Percentiles rank a stretch among this genome's conserved stretches.
Conservation (phyloP, 2,797 vertebrate species). For the Somateria mollissima region DNA sequence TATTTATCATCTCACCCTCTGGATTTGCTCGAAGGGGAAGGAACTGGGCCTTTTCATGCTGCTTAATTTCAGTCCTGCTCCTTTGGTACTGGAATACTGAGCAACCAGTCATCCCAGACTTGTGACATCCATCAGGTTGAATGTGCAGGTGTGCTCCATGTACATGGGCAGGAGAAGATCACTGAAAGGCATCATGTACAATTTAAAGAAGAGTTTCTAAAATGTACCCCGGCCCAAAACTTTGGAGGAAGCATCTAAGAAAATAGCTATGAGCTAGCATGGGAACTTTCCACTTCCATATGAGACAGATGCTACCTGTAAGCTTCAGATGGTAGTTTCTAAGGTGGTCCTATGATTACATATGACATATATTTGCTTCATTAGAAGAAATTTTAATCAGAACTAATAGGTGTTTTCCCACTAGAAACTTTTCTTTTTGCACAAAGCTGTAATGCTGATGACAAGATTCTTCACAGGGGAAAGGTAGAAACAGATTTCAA, state of each 20-base stretch:
- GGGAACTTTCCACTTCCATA: background rate
- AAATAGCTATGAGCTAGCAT: background rate
- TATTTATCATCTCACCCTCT: background rate
- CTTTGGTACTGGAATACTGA: background rate
- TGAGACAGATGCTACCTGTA: background rate
- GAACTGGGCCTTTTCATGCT: background rate
- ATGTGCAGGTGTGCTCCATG: background rate
- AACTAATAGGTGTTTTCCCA: background rate
- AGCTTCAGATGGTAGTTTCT: background rate
- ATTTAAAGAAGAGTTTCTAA: background rate
- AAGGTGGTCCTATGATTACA: background rate
- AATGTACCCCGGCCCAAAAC: background rate
- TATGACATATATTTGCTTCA: background rate
- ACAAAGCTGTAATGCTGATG: background rate
- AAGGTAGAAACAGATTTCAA: background rate
- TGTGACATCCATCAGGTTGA: background rate
- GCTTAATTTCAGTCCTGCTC: background rate
- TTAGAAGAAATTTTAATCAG: background rate
- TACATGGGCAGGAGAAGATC: background rate
- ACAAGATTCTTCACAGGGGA: background rate
- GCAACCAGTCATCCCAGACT: background rate
- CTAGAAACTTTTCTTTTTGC: background rate
- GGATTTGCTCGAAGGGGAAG: background rate
- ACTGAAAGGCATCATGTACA: fast-evolving
- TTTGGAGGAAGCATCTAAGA: background rate